phyloP scores from a whole-genome alignment of 2,113 vertebrate genomes.

The Crocuta crocuta region DNA sequence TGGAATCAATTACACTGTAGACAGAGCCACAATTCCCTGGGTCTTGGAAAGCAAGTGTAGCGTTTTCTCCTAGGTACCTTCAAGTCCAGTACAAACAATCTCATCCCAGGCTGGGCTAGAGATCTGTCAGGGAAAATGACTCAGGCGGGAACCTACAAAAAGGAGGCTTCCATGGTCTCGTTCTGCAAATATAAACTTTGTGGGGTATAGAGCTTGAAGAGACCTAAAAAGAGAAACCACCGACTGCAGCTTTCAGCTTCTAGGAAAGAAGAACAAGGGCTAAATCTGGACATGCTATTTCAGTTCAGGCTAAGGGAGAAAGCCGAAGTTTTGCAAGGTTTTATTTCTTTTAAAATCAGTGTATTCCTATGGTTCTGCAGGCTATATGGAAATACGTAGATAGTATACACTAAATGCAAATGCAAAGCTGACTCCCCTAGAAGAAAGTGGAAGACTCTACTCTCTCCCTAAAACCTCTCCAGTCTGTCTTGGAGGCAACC shows the following conservation, averaged over 20 bases:
- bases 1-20: not conserved
- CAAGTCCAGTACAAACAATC: not conserved
- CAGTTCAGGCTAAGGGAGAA: not conserved
- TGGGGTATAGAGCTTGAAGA: constrained; percentile 4
- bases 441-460: not conserved
- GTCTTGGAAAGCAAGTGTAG: not conserved
- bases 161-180: not conserved
- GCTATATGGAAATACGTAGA: not conserved
- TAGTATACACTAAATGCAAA: not conserved
- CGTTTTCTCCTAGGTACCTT: not conserved
- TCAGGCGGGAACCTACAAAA: not conserved
- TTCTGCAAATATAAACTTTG: constrained; percentile 29
- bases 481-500: not conserved
- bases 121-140: not conserved
- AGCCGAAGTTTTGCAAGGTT: not conserved
- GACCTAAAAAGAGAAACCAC: not conserved
- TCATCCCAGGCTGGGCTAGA: not conserved
- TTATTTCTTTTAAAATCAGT: not conserved
- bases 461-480: not conserved
- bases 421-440: not conserved
- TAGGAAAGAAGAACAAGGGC: not conserved
- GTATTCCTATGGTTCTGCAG: not conserved
- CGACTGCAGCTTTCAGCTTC: not conserved
- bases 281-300: constrained; percentile 40
- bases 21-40: not conserved